Evolutionary conservation across 2,888 invertebrate genomes (phyloP).

Genomic region (Cephus sareptanus): DNA sequence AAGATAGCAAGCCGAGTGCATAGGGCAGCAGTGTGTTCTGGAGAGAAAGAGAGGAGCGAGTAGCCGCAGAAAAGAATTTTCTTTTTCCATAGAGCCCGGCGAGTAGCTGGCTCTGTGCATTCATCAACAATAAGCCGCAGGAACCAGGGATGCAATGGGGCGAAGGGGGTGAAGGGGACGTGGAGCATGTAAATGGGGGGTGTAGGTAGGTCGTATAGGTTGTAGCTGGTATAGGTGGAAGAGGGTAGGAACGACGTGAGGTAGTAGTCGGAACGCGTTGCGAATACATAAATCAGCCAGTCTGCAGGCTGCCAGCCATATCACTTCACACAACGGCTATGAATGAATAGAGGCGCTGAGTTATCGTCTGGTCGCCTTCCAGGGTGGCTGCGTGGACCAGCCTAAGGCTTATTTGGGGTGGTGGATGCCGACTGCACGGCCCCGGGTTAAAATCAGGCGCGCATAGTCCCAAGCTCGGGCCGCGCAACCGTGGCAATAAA

Average conservation of each 20-base stretch:
- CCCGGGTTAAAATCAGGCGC: neutral
- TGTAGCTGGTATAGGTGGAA: neutral
- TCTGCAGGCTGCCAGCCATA: conserved; percentile 51
- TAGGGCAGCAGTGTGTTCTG: neutral
- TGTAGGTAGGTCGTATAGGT: conserved; percentile 6
- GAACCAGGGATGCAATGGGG: conserved; percentile 21
- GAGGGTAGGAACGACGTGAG: neutral
- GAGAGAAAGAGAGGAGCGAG: neutral
- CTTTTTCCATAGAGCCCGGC: conserved; percentile 11
- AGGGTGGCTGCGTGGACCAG: conserved; percentile 24
- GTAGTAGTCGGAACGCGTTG: conserved; percentile 37
- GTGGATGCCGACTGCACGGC: neutral
- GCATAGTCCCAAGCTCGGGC: neutral
- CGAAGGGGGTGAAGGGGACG: neutral
- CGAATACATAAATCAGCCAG: conserved; percentile 55
- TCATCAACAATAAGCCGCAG: conserved; percentile 48
- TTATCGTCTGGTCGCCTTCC: conserved; percentile 47
- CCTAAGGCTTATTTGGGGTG: neutral
- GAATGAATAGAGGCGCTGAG: conserved; percentile 56
- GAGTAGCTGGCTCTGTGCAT: conserved; percentile 34
- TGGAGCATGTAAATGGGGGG: conserved; percentile 6
- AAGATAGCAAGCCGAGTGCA: neutral
- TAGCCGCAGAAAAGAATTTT: neutral
- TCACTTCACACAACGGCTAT: conserved; percentile 52
- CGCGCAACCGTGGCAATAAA: neutral